These are phyloP conservation scores for Lutraria lutraria DNA, from an alignment of 2,888 invertebrate genomes.

Conservation along the genomic window DNA sequence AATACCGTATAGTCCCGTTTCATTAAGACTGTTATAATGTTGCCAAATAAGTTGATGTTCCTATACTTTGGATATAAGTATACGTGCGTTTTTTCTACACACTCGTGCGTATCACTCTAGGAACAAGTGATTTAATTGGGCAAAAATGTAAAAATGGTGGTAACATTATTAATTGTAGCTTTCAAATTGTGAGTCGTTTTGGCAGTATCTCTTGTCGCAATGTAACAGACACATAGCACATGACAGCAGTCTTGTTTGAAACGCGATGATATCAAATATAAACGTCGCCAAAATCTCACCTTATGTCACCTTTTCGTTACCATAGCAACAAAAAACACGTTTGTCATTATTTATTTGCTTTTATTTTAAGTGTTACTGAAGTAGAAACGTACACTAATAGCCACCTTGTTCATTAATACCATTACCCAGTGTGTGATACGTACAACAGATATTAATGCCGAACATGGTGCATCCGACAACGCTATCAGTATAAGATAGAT, in stretches of 20 bases:
- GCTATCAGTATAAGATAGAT: not conserved
- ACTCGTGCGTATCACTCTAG: slow-evolving; percentile 38
- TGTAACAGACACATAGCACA: slow-evolving; percentile 33
- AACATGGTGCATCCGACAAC: not conserved
- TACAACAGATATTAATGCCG: not conserved
- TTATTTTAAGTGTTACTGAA: not conserved
- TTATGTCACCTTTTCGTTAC: slow-evolving; percentile 44
- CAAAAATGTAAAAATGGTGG: slow-evolving; percentile 46
- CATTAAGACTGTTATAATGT: not conserved
- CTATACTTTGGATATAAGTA: not conserved
- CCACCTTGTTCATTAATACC: not conserved
- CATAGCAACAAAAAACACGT: slow-evolving; percentile 47
- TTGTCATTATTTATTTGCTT: slow-evolving; percentile 22
- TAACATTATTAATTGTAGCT: slow-evolving; percentile 48
- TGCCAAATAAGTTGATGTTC: not conserved
- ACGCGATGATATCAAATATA: slow-evolving; percentile 46
- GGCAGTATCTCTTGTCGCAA: slow-evolving; percentile 32
- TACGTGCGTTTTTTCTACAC: not conserved
- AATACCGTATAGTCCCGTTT: not conserved
- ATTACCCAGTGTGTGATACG: not conserved
- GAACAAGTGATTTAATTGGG: slow-evolving; percentile 42
- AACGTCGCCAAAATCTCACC: slow-evolving; percentile 54
- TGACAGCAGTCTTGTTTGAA: slow-evolving; percentile 44
- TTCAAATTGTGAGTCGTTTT: slow-evolving; percentile 43
- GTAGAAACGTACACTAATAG: not conserved